phyloP scores from a whole-genome alignment of 1,140 invertebrate genomes.

The Penaeus indicus region DNA sequence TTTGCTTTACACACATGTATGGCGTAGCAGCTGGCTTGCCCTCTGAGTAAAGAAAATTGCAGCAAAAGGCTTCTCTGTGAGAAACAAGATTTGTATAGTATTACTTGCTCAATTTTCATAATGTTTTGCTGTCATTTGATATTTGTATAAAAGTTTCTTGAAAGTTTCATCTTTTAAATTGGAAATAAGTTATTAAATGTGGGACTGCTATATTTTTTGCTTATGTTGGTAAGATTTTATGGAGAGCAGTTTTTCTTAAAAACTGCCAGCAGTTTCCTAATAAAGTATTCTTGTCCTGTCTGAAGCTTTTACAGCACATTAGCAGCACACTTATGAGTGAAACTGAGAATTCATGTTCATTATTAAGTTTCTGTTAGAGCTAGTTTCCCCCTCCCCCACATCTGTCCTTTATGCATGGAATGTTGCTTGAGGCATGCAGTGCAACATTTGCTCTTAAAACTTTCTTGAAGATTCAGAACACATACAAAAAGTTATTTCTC shows the following conservation, averaged over 20 bases:
- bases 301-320: slow-evolving; percentile 47
- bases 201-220: too few relatives aligned
- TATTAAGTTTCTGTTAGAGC: slow-evolving; percentile 35
- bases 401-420: slow-evolving; percentile 49
- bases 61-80: slow-evolving; percentile 44
- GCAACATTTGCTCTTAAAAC: slow-evolving; percentile 43
- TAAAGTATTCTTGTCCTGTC: slow-evolving; percentile 25
- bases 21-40: too few relatives aligned
- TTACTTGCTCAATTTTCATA: slow-evolving; percentile 47
- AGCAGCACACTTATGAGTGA: slow-evolving; percentile 36
- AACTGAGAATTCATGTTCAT: slow-evolving; percentile 22
- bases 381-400: slow-evolving; percentile 25
- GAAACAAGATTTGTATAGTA: slow-evolving; percentile 31
- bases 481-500: slow-evolving; percentile 17
- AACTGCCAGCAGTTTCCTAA: not conserved
- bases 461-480: slow-evolving; percentile 26
- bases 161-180: slow-evolving; percentile 7
- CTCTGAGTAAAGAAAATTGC: slow-evolving; percentile 27
- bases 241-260: too few relatives aligned
- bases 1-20: too few relatives aligned
- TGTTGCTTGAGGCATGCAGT: slow-evolving; percentile 61
- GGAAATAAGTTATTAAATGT: not conserved
- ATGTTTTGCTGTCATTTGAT: not conserved
- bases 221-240: too few relatives aligned
- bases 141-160: slow-evolving; percentile 17